These are phyloP conservation scores for Calliphora vomitoria DNA, from an alignment of 2,888 invertebrate species.

Conservation along the genomic window DNA sequence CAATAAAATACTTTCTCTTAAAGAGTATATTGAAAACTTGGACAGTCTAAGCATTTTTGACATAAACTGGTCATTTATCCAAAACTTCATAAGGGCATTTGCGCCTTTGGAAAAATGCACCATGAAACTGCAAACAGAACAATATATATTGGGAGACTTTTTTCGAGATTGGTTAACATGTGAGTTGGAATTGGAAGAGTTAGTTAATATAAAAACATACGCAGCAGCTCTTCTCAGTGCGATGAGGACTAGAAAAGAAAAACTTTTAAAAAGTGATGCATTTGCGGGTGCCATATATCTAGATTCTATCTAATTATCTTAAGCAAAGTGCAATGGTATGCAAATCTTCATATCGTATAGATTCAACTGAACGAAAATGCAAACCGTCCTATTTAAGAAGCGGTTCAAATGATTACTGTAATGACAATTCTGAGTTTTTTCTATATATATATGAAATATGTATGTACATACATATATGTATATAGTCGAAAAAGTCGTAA, in stretches of 20 bases:
- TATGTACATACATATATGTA: too few relatives aligned
- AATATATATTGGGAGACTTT: slow-evolving; percentile 56
- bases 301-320: slow-evolving; percentile 27
- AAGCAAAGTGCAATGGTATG: slow-evolving; percentile 32
- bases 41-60: not conserved
- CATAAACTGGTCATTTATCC: slow-evolving; percentile 28
- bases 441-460: too few relatives aligned
- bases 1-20: not conserved
- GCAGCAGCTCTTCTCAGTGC: slow-evolving; percentile 21
- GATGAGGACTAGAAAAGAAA: slow-evolving; percentile 55
- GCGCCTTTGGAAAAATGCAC: slow-evolving; percentile 31
- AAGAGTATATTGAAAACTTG: slow-evolving; percentile 7
- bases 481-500: too few relatives aligned
- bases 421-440: too few relatives aligned
- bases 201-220: slow-evolving; percentile 43
- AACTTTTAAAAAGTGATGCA: slow-evolving; percentile 46
- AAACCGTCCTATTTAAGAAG: too few relatives aligned
- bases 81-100: slow-evolving; percentile 26
- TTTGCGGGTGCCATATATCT: slow-evolving; percentile 57
- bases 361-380: too few relatives aligned
- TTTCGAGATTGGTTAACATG: slow-evolving; percentile 67
- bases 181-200: slow-evolving; percentile 63
- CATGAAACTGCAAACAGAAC: slow-evolving; percentile 20
- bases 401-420: too few relatives aligned
- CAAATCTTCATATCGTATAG: not conserved